phyloP scores from a whole-genome alignment of 2,113 vertebrate genomes.

The Carassius gibelio region DNA sequence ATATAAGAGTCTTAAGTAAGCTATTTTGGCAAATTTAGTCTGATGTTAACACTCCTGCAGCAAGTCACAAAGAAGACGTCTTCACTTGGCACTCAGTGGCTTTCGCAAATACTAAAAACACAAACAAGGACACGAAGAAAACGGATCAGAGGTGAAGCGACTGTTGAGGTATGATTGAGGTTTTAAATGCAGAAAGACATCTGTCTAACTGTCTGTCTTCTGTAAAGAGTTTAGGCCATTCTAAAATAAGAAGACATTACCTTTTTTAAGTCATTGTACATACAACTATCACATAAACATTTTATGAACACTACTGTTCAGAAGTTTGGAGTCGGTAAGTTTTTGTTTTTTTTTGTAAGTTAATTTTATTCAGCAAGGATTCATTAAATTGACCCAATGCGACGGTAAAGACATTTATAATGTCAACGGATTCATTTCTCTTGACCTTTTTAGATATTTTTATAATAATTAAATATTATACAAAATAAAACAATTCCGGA shows the following conservation, averaged over 20 bases:
- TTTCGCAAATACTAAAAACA: constrained; percentile 13
- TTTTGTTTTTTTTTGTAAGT: background rate
- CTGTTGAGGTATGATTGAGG: constrained; percentile 25
- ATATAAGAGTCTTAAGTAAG: constrained; percentile 11
- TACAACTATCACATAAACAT: background rate
- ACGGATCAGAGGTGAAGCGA: constrained; percentile 11
- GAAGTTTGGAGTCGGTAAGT: background rate
- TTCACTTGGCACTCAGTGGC: background rate
- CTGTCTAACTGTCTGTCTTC: background rate
- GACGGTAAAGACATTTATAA: background rate
- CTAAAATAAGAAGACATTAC: background rate
- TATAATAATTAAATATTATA: too few species aligned
- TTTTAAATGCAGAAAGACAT: constrained; percentile 6
- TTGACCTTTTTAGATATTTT: background rate
- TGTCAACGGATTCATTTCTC: background rate
- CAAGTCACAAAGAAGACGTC: background rate
- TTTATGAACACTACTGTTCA: background rate
- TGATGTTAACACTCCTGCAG: background rate
- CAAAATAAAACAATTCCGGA: too few species aligned
- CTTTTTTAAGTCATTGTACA: background rate
- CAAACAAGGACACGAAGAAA: constrained; percentile 5
- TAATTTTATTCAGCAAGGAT: background rate
- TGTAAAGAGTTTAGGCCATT: background rate
- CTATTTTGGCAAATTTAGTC: background rate
- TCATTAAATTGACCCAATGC: background rate